Base-by-base conservation (phyloP, 1,140 invertebrate species). In the Trichoplusia ni region DNA sequence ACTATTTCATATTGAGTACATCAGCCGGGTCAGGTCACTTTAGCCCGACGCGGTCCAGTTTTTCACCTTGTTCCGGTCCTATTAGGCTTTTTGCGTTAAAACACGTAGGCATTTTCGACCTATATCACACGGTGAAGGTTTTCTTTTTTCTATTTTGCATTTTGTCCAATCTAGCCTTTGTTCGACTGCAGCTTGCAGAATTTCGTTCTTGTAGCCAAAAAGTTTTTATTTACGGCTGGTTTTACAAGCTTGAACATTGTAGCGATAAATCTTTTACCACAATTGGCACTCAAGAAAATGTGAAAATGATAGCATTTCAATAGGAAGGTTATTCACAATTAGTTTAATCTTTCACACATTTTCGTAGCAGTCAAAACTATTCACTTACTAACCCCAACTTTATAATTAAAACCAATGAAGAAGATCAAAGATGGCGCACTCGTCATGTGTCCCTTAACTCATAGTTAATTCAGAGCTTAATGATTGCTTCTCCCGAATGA, bases 391-490 rank as follows among this genome's bases (percentile, higher is more conserved):
- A 53, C 27, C 9, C 8, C 9, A 19, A 54, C 16, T 38, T n/a
- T 40, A 16, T 40, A 37, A 54, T 9, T 9, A 18, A 35, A 47
- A 9, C 21, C 21, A 29, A 27, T 9, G 7, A 13, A n/a, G 19
- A 38, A 54, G 13, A 58, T 58, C 54, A 58, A 58, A 58, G 54
- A 58, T 58, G n/a, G 21, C 7, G 21, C 31, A 58, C 13, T 16
- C 51, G 18, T 11, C 16, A 25, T 23, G 29, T 42, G 23, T 40
- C 53, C 21, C 21, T 23, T 14, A 14, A 23, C 23, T 38, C 54
- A 27, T 38, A 49, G 9, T 49, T 49, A 29, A 49, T 40, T 58
- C 23, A 58, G 42, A 58, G 54, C 42, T 44, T 18, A 58, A 42
- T 58, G 37, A 58, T 56, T 40, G 23, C 33, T 14, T 29, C 18